These are phyloP conservation scores for Xenops minutus DNA, from an alignment of 2,797 vertebrate genomes.

Conservation along the genomic window DNA sequence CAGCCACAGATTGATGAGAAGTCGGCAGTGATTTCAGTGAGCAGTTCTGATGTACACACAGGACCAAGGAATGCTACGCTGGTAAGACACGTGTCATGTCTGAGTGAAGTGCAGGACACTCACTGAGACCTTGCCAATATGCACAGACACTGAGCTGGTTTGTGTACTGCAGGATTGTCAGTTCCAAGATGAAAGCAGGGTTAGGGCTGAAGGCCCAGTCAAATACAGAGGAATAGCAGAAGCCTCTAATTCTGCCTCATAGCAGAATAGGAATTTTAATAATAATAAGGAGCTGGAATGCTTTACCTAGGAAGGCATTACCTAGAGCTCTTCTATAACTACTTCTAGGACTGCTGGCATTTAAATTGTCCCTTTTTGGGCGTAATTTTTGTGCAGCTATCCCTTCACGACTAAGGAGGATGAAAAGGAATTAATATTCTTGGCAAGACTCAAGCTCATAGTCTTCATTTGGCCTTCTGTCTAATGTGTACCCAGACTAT, in stretches of 20 bases:
- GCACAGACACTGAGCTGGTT: neutral
- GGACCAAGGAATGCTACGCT: neutral
- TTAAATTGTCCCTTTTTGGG: neutral
- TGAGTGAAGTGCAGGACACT: neutral
- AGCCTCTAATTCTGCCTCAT: neutral
- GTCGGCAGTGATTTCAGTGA: neutral
- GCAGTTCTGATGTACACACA: neutral
- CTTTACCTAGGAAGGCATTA: neutral
- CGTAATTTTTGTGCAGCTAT: neutral
- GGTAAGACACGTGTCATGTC: neutral
- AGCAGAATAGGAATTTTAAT: neutral
- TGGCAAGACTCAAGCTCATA: neutral
- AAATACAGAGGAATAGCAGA: neutral
- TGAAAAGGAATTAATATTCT: neutral
- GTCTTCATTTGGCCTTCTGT: neutral
- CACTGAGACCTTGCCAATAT: neutral
- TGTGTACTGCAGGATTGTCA: neutral
- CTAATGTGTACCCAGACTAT: neutral
- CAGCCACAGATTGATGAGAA: neutral
- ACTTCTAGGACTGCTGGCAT: neutral
- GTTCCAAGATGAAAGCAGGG: neutral
- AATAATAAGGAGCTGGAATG: neutral
- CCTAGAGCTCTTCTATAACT: neutral
- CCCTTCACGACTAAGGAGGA: neutral
- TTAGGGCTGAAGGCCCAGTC: neutral